phyloP scores from a whole-genome alignment of 2,797 vertebrate species.

The Coilia nasus region DNA sequence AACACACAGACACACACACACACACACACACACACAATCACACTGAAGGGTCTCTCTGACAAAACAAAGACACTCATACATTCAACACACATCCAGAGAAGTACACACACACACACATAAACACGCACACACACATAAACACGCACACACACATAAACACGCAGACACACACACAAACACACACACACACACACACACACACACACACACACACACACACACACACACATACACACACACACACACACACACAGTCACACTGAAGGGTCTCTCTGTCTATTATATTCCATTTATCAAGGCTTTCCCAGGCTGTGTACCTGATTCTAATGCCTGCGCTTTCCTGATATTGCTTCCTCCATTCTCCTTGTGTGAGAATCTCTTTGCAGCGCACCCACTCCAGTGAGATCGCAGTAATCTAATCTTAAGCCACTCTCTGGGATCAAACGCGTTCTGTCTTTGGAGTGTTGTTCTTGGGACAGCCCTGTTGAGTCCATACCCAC shows the following conservation, averaged over 20 bases:
- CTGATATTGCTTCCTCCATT: slow-evolving; percentile 4
- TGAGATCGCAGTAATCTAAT: slow-evolving; percentile 39
- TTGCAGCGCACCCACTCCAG: slow-evolving; percentile 19
- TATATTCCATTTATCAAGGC: neutral
- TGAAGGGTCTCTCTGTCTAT: slow-evolving; percentile 27
- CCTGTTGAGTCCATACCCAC: neutral
- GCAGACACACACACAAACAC: slow-evolving; percentile 39
- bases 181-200: slow-evolving; percentile 33
- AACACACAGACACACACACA: neutral
- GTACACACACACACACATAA: neutral
- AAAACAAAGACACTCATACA: too few relatives aligned
- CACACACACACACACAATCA: neutral
- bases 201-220: slow-evolving; percentile 35
- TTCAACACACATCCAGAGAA: neutral
- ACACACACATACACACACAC: slow-evolving; percentile 41
- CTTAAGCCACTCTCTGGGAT: slow-evolving; percentile 20
- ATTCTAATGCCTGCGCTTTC: neutral
- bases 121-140: slow-evolving; percentile 50
- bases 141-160: slow-evolving; percentile 48
- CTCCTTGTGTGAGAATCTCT: slow-evolving; percentile 17
- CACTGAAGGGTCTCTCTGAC: neutral
- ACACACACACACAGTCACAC: slow-evolving; percentile 36
- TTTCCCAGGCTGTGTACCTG: slow-evolving; percentile 2
- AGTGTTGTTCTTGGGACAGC: neutral
- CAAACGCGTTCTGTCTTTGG: slow-evolving; percentile 30